Evolutionary conservation across 2,113 vertebrate genomes (phyloP), one percentile per base, ranked within the genome.

Genomic region (Nibea albiflora): DNA sequence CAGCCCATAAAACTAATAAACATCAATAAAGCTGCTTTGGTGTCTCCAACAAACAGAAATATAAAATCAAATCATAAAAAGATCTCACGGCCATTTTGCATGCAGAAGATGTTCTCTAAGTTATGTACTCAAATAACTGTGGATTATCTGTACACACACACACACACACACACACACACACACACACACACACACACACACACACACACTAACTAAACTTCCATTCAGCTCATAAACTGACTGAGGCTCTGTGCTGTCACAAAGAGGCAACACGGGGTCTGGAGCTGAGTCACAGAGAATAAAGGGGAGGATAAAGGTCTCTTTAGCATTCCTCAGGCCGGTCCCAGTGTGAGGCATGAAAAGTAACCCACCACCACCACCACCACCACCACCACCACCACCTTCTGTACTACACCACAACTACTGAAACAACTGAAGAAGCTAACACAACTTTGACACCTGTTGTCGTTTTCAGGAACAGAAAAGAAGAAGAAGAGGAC

Each of bases 291-390:
- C 67, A 68, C 56, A 49, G n/a, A 35, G 62, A 68, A 76, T 42
- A 72, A 78, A 80, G 77, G 20, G 6, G 57, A 70, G 65, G 68
- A 81, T 60, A 72, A 82, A 87, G 67, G 76, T 67, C 81, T 78
- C 58, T 76, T 84, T 73, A 72, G 63, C 78, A 83, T 89, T 91
- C 81, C 74, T 81, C 20, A n/a, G 54, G 39, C 53, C 16, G 52
- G 42, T 56, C 76, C 76, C 63, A 26, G 57, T 68, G 72, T 54
- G 85, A 42, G 62, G 73, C 2, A 49, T 28, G 16, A 22, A 22
- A 22, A 75, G 67, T 22, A 47, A 17, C 46, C 57, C 22, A 20
- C 52, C 50, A 39, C 8, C 35, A 8, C 35, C 5, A 31, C 31
- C 31, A 4, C 31, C 31, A 31, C 31, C 31, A 31, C 4, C 35